Base-by-base conservation (phyloP, 2,797 vertebrate genomes). In the Epinephelus coioides region DNA sequence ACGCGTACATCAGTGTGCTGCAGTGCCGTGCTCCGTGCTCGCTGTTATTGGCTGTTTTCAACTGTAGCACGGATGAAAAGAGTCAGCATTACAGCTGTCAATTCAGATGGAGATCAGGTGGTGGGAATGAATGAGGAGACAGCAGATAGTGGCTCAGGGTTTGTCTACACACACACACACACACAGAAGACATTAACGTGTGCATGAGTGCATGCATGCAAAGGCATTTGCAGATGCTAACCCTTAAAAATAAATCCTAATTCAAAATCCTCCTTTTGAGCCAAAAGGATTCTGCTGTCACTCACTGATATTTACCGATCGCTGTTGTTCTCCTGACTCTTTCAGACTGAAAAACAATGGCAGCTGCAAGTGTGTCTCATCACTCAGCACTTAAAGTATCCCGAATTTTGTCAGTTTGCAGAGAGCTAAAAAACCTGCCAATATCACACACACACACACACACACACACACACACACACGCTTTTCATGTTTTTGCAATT, bases 31-130 rank as follows among this genome's bases (percentile, higher is more conserved):
- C 81, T 80, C 87, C 23, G 60, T 77, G 88, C 81, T 80, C 87
- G 88, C 82, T 94, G 91, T 96, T 96, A 96, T 95, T 92, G 95
- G 96, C 90, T 92, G 95, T 95, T 96, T 96, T 96, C 95, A 94
- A 95, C 95, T 91, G 90, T 94, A 83, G 91, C 94, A 94, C 92
- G 93, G 94, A 94, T 96, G 95, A 94, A 95, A 95, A 94, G 94
- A 94, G 94, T 95, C 95, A 91, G 94, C 95, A 96, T 96, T 96
- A 96, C 96, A 95, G 90, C 95, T 97, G 95, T 96, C 96, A 95
- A 94, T 86, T 94, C 94, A 93, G 95, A 96, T 96, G 95, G 96
- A 96, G 96, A 96, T 96, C 96, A 96, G 94, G 95, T 96, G 95
- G 95, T 94, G 95, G 95, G 96, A 95, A 95, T 95, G 95, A 95